Evolutionary conservation across 2,113 vertebrate species (phyloP), one percentile per base, ranked within the genome.

Genomic region (Hiodon tergisus): DNA sequence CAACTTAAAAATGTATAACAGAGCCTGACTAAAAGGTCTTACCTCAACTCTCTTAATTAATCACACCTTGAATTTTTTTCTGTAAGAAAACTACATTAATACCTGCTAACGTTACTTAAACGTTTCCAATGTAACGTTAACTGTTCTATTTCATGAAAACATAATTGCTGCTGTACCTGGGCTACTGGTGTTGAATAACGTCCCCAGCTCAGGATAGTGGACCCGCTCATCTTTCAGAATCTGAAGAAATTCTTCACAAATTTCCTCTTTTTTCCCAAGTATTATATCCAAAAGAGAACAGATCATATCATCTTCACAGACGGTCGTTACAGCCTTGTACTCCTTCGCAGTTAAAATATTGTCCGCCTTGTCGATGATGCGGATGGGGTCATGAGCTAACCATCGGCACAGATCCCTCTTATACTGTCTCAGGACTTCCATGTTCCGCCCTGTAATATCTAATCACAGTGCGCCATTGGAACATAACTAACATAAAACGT

Each of bases 221-320:
- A 70, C 31, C 14, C 71, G 72, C 14, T 71, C 76, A 17, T 72
- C 61, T 17, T 50, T 70, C 72, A 78, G 59, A 13, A 71, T 60
- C 7, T 13, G 0, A 11, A 70, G 13, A 73, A 78, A 78, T 10
- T 59, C 6, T 52, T 65, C 47, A 70, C 72, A 70, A 6, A 11
- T 13, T 16, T 17, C 3, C 17, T 50, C 5, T n/a, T 57, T 46
- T 65, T 78, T 74, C 48, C 59, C 47, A 14, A 74, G 63, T 69
- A 78, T 13, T 17, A 5, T 17, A 51, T 74, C 67, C 14, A 78
- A 17, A 10, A 78, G 72, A 2, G n/a, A n/a, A 10, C 17, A 17
- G 51, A 78, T 74, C 47, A 6, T 68, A 11, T 67, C 47, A 10
- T 57, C 46, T 47, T 61, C 7, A 74, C 61, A 50, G 4, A 5